These are phyloP conservation scores for Drusus annulatus DNA, from an alignment of 1,140 invertebrate genomes.

Conservation along the genomic window DNA sequence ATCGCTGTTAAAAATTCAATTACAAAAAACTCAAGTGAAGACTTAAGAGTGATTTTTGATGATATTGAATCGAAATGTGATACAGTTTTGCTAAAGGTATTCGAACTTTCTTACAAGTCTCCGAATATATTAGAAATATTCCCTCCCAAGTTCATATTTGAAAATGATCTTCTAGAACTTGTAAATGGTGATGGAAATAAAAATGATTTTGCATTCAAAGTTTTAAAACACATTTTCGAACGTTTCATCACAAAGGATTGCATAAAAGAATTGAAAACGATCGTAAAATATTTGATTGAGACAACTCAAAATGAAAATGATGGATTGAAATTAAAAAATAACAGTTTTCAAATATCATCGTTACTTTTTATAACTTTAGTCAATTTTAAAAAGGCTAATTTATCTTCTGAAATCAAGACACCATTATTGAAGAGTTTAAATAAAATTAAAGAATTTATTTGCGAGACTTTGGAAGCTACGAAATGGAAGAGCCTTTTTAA, in stretches of 20 bases:
- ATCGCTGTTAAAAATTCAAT: constrained; percentile 22
- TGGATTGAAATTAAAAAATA: constrained; percentile 23
- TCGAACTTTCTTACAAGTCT: constrained; percentile 46
- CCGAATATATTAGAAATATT: constrained; percentile 49
- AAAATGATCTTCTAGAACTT: constrained; percentile 48
- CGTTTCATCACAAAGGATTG: constrained; percentile 42
- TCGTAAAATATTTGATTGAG: constrained; percentile 24
- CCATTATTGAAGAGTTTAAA: constrained; percentile 19
- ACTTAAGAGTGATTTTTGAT: constrained; percentile 35
- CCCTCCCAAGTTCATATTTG: constrained; percentile 30
- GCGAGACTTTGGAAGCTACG: constrained; percentile 13
- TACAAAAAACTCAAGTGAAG: constrained; percentile 21
- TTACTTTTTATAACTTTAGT: constrained; percentile 27
- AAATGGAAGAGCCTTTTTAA: constrained; percentile 34
- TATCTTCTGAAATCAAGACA: constrained; percentile 36
- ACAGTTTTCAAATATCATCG: constrained; percentile 44
- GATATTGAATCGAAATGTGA: constrained; percentile 39
- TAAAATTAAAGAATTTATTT: constrained; percentile 5
- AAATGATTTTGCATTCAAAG: constrained; percentile 32
- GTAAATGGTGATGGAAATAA: neutral
- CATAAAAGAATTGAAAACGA: constrained; percentile 26
- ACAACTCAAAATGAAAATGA: constrained; percentile 4
- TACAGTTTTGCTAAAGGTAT: constrained; percentile 49
- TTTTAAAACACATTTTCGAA: constrained; percentile 47
- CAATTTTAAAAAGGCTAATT: constrained; percentile 44